Base-by-base conservation (phyloP, 2,113 vertebrate species). In the Oncorhynchus gorbuscha region DNA sequence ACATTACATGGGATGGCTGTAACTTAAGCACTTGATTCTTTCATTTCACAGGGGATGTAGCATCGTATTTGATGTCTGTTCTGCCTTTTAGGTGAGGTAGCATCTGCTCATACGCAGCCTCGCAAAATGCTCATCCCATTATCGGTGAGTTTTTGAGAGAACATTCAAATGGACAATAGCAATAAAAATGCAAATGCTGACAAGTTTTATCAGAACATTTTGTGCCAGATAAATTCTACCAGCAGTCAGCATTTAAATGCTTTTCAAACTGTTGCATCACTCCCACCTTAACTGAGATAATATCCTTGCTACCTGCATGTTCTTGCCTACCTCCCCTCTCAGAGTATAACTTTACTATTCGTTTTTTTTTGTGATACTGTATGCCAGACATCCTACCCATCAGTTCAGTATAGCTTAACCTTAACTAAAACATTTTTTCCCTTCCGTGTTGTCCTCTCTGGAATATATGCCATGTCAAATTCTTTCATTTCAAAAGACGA, bases 141-240 rank as follows among this genome's bases (percentile, higher is more conserved):
- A 30, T 49, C n/a, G 66, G 2, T 73, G 51, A 22, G 1, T 75
- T 69, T 74, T 59, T 59, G 75, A 45, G 76, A 71, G 78, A 59
- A 74, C 80, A 87, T 83, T 84, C 16, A 82, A 82, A 81, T 69
- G 76, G 82, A 80, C 83, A 88, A 76, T 69, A 75, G 82, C 86
- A 83, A 88, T 91, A 91, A 90, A 91, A 89, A 91, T 90, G 89
- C 71, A 79, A 91, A 93, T 90, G 71, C 45, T 16, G 62, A 81
- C 55, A 77, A 73, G 24, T 55, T 55, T 75, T 79, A 83, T 84
- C 80, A 64, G 58, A 85, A 78, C 76, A 72, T 75, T 79, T 76
- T 81, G 65, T 83, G 66, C 74, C 74, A 39, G 16, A 82, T 84
- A 77, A 77, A 79, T 80, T 77, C 64, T 81, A 65, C 66, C 73